Evolutionary conservation across 2,797 vertebrate genomes (phyloP).

Genomic region (Rhinogobio ventralis): DNA sequence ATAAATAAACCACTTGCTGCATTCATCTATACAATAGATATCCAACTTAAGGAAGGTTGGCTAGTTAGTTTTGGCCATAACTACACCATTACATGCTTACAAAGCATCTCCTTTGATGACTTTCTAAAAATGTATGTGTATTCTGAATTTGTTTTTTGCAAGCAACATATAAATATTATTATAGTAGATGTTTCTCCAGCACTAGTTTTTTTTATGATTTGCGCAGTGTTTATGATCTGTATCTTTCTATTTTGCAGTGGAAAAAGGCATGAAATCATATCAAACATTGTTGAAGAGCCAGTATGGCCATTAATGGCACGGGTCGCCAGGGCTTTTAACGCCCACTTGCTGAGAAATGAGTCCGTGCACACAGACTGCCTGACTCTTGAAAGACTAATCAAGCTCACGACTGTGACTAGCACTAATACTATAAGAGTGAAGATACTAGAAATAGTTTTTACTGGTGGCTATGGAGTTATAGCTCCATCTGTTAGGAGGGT

Average conservation of each 20-base stretch:
- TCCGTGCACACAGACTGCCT: not conserved
- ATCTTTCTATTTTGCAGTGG: not conserved
- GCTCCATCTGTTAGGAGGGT: slow-evolving; percentile 10
- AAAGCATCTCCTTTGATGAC: not conserved
- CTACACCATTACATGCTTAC: not conserved
- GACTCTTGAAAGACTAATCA: slow-evolving; percentile 1
- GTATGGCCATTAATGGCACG: not conserved
- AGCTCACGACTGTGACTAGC: not conserved
- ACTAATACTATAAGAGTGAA: slow-evolving; percentile 16
- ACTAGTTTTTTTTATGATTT: not conserved
- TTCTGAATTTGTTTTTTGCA: not conserved
- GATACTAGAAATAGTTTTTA: slow-evolving; percentile 30
- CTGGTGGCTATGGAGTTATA: slow-evolving; percentile 13
- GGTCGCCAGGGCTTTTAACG: not conserved
- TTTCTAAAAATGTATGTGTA: not conserved
- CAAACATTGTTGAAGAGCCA: not conserved
- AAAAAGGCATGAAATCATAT: not conserved
- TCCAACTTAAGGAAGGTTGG: not conserved
- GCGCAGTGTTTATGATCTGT: not conserved
- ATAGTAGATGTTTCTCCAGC: not conserved
- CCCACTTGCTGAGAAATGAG: not conserved
- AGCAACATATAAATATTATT: not conserved
- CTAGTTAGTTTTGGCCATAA: not conserved
- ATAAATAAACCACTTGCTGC: slow-evolving; percentile 6
- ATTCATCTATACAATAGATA: not conserved